phyloP scores from a whole-genome alignment of 2,797 vertebrate genomes.

The Epinephelus malabaricus region DNA sequence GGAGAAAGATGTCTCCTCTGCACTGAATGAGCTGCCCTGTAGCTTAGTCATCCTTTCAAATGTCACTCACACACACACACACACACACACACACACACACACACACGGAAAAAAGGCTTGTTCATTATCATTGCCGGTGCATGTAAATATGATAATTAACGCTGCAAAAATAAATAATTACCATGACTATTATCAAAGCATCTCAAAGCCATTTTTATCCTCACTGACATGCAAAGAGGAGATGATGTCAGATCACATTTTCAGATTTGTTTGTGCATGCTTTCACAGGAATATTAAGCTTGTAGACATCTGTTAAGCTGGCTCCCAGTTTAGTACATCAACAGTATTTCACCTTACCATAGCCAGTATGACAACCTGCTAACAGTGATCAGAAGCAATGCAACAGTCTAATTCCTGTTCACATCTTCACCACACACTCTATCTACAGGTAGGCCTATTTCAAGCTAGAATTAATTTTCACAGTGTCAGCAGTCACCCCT shows the following conservation, averaged over 20 bases:
- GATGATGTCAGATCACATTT: constrained; percentile 56
- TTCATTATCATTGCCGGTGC: constrained; percentile 51
- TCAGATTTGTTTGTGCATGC: constrained; percentile 17
- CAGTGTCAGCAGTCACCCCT: constrained; percentile 73
- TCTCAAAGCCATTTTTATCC: constrained; percentile 48
- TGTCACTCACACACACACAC: constrained; percentile 50
- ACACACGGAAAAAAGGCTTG: neutral
- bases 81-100: constrained; percentile 2
- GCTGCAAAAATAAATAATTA: constrained; percentile 57
- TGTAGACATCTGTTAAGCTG: neutral
- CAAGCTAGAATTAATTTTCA: constrained; percentile 69
- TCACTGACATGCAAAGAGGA: constrained; percentile 24
- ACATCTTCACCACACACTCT: constrained; percentile 44
- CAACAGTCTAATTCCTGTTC: constrained; percentile 48
- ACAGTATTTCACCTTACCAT: neutral
- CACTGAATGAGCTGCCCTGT: constrained; percentile 62
- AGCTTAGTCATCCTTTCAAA: constrained; percentile 75
- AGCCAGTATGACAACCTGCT: neutral
- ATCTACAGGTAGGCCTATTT: constrained; percentile 55
- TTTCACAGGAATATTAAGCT: constrained; percentile 11
- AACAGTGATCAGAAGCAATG: constrained; percentile 48
- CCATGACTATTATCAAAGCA: constrained; percentile 37
- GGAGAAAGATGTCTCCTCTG: constrained; percentile 70
- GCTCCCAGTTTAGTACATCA: neutral
- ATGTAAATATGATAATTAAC: constrained; percentile 65